A percentile compares a stretch with the other conserved stretches of the same genome.
phyloP scores from a whole-genome alignment of 2,113 vertebrate genomes.

The Bagarius yarrelli region DNA sequence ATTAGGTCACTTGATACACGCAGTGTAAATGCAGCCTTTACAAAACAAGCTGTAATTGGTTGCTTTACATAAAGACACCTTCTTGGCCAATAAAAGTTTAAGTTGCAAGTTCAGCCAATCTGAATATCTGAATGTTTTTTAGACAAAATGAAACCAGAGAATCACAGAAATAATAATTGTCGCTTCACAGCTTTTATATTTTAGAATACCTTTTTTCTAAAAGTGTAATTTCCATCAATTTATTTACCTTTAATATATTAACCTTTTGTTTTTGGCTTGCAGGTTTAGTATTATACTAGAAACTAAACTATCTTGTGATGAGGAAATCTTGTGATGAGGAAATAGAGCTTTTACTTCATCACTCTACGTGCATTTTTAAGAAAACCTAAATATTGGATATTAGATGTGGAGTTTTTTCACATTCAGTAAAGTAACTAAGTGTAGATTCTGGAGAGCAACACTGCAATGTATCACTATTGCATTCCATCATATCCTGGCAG shows the following conservation, averaged over 20 bases:
- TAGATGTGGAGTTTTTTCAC: neutral
- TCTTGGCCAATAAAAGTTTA: too few relatives aligned
- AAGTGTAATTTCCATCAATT: neutral
- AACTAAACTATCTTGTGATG: too few relatives aligned
- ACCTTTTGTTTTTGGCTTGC: neutral
- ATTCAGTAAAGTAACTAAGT: neutral
- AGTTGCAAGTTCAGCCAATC: neutral
- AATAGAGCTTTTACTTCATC: slow-evolving; percentile 10
- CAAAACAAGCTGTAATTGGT: too few relatives aligned
- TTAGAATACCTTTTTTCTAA: too few relatives aligned
- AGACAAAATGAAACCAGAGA: neutral
- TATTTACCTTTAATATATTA: neutral
- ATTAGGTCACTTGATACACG: too few relatives aligned
- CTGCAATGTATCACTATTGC: slow-evolving; percentile 7
- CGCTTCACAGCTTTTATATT: neutral
- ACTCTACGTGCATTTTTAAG: neutral
- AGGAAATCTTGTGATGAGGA: too few relatives aligned
- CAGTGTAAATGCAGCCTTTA: too few relatives aligned
- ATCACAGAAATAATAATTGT: neutral
- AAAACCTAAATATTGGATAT: neutral
- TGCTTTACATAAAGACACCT: too few relatives aligned
- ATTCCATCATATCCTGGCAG: slow-evolving; percentile 7
- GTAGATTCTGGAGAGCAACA: neutral
- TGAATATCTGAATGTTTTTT: neutral
- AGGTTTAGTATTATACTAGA: neutral